Evolutionary conservation across 2,888 invertebrate species (phyloP), one percentile per base, ranked within the genome.

Genomic region (Napeogenes sylphis): DNA sequence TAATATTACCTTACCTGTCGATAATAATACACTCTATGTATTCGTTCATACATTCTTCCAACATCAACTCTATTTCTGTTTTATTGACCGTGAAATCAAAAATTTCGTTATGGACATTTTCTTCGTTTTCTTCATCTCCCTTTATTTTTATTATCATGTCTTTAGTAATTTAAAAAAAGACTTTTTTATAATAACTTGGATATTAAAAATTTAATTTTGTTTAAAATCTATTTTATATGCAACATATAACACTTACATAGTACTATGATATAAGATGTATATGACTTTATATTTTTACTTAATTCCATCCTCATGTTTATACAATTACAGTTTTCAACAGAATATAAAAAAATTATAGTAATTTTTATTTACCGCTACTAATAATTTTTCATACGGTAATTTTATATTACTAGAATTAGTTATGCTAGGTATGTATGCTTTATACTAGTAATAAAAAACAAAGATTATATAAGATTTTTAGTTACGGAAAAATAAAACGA

Each of bases 21-120:
- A 60, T 45, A 4, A 58, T 30, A 13, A 68, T 32, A 58, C 84
- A 84, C 2, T 58, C 12, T 2, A 60, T 56, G 53, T 73, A 81
- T 0, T 78, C 76, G 0, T 30, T 21, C 83, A 84, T 81, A 56
- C 84, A 84, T 0, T 79, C 76, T 58, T 83, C 80, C 61, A 79
- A 68, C 2, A 63, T 61, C 3, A 71, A 2, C 12, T 83, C 80
- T 0, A 54, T 30, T 0, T 70, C 68, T 0, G 79, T 77, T 64
- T 79, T 77, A 3, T 80, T 76, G 0, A 32, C 3, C 0, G 62
- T 38, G 21, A 74, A 55, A n/a, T 63, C 59, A 4, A 62, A 45
- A 0, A 56, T 47, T 12, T 46, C 30, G 2, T 4, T 21, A 30
- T 55, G 33, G n/a, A 12, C 14, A 14, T 35, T 51, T 2, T 38